phyloP scores from a whole-genome alignment of 2,113 vertebrate species.

The Hyperopisus bebe region DNA sequence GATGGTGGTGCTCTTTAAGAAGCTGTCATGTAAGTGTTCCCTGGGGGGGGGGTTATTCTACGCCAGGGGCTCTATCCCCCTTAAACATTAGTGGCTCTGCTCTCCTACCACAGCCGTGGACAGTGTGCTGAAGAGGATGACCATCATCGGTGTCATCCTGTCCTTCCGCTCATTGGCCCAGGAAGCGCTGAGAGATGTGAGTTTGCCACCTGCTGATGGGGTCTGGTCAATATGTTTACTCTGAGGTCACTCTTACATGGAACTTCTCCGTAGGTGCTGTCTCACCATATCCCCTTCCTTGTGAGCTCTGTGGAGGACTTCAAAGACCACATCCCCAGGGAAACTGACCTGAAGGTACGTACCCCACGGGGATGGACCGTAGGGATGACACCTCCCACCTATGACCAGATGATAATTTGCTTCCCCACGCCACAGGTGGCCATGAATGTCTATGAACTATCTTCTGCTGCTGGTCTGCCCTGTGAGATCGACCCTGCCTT shows the following conservation, averaged over 20 bases:
- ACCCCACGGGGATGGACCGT: not conserved
- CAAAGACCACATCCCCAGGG: constrained; percentile 97
- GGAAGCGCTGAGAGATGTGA: constrained; percentile 94
- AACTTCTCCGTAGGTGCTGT: constrained; percentile 73
- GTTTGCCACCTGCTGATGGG: not conserved
- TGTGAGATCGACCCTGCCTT: constrained; percentile 95
- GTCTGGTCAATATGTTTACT: not conserved
- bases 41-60: too few species aligned
- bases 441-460: constrained; percentile 97
- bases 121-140: constrained; percentile 98
- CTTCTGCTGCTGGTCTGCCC: constrained; percentile 91
- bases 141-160: constrained; percentile 94
- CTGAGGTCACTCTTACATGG: not conserved
- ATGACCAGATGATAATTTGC: not conserved
- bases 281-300: constrained; percentile 97
- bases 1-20: constrained; percentile 95
- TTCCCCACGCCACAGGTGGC: constrained; percentile 71
- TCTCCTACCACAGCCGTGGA: constrained; percentile 75
- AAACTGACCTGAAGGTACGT: constrained; percentile 97
- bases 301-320: constrained; percentile 98
- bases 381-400: not conserved
- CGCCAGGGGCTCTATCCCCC: not conserved
- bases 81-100: not conserved
- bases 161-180: constrained; percentile 95
- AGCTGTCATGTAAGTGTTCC: constrained; percentile 80